Base-by-base conservation (phyloP, 2,888 invertebrate genomes). In the Lordiphosa andalusiaca region DNA sequence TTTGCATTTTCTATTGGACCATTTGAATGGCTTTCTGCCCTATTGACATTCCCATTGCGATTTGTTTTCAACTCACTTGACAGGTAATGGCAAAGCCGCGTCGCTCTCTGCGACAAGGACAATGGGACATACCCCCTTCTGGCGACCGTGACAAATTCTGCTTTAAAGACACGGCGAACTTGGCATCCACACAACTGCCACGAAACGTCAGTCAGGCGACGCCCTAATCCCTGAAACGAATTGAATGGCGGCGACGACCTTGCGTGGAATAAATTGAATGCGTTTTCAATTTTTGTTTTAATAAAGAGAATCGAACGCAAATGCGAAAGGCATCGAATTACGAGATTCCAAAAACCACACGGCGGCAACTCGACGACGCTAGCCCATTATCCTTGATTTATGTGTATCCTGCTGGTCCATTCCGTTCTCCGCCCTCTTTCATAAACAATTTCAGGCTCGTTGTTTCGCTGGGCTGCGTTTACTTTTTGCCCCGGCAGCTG, bases 241-340 rank as follows among this genome's bases (percentile, higher is more conserved):
- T 73, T 67, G 73, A 54, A 50, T 65, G 61, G 50, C 53, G 61
- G 71, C 72, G 61, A 73, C 72, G 77, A 80, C 80, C 80, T 80
- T 80, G 76, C 65, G 65, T 72, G 76, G 80, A 73, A 82, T 83
- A 80, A 81, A 81, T 81, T 81, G 83, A 81, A 81, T 83, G 83
- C 76, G 80, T 72, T 82, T 80, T 80, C 73, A 78, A 81, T 80
- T 82, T 80, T 42, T 13, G 13, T 44, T 44, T 81, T 81, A 78
- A 80, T 82, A 80, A 82, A 75, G 73, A 57, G 68, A 68, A 67
- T 6, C 33, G 46, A 48, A 41, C 53, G 25, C 67, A 71, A 69
- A 74, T 82, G 82, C 82, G 78, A 67, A 77, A 75, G 76, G 83
- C 80, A 82, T 81, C 83, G 72, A 80, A 80, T 81, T 81, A 80